A percentile compares a stretch with the other conserved stretches of the same genome.
phyloP scores from a whole-genome alignment of 92 coral and sea anemone genomes.

The Paramuricea clavata region DNA sequence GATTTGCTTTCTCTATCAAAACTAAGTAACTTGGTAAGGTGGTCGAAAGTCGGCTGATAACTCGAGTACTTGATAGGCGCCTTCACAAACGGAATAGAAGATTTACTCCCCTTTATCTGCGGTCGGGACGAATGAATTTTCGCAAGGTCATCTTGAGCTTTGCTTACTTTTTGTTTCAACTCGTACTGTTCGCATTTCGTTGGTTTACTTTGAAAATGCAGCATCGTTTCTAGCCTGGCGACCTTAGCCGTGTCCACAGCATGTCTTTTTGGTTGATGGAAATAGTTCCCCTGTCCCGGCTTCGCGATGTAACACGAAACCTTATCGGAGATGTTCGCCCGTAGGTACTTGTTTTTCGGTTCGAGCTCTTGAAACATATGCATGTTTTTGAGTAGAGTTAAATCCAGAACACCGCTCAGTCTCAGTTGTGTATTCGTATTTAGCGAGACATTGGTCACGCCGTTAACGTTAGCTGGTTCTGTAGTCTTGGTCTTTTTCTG shows the following conservation, averaged over 20 bases:
- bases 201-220: constrained; percentile 6
- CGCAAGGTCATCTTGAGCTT: constrained; percentile 16
- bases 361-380: constrained; percentile 15
- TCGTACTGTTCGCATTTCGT: neutral
- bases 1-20: constrained; percentile 21
- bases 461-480: neutral
- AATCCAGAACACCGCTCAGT: neutral
- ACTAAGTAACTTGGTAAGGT: constrained; percentile 19
- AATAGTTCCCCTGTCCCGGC: neutral
- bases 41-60: constrained; percentile 22
- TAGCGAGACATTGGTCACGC: neutral
- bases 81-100: constrained; percentile 27
- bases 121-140: neutral
- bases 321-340: neutral
- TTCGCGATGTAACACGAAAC: constrained; percentile 4
- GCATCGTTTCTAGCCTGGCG: constrained; percentile 11
- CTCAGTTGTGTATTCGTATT: neutral
- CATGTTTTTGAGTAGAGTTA: neutral
- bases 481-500: neutral
- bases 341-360: neutral
- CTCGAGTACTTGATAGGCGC: constrained; percentile 23
- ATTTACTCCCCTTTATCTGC: neutral
- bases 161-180: neutral
- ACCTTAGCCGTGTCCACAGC: constrained; percentile 6
- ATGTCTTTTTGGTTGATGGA: neutral